Conservation (phyloP, 2,113 vertebrate species). For the Takifugu flavidus region DNA sequence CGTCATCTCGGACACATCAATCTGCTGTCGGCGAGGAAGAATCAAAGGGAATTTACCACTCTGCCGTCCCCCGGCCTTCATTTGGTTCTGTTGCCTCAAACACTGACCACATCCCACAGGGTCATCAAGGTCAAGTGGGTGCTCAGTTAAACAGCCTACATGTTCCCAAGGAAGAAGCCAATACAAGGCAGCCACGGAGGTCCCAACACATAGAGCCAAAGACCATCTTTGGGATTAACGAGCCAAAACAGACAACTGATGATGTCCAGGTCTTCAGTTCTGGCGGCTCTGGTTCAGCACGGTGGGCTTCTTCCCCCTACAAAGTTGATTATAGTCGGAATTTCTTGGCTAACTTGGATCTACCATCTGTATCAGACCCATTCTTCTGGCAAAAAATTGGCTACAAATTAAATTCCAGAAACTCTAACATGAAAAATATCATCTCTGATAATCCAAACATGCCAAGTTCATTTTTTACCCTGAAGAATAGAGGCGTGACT, state of each 20-base stretch:
- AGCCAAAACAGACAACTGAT: neutral
- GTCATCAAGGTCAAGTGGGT: neutral
- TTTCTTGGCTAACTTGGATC: neutral
- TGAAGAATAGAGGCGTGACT: neutral
- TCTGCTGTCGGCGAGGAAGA: neutral
- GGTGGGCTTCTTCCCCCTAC: neutral
- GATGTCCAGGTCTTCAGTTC: neutral
- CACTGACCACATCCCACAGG: conserved; percentile 4
- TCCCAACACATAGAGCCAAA: neutral
- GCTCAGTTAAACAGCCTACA: conserved; percentile 9
- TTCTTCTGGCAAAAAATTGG: neutral
- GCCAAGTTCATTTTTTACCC: neutral
- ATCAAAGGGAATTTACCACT: neutral
- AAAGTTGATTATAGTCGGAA: neutral
- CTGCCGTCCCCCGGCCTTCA: neutral
- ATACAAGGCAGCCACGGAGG: neutral
- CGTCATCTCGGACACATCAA: neutral
- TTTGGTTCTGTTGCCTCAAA: conserved; percentile 1
- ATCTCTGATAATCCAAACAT: neutral
- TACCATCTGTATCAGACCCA: neutral
- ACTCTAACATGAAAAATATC: neutral
- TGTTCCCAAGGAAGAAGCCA: conserved; percentile 5
- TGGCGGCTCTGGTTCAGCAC: neutral
- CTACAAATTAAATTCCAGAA: neutral
- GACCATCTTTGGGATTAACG: neutral